Conservation (phyloP, 2,888 invertebrate species). For the Harpalus rufipes region DNA sequence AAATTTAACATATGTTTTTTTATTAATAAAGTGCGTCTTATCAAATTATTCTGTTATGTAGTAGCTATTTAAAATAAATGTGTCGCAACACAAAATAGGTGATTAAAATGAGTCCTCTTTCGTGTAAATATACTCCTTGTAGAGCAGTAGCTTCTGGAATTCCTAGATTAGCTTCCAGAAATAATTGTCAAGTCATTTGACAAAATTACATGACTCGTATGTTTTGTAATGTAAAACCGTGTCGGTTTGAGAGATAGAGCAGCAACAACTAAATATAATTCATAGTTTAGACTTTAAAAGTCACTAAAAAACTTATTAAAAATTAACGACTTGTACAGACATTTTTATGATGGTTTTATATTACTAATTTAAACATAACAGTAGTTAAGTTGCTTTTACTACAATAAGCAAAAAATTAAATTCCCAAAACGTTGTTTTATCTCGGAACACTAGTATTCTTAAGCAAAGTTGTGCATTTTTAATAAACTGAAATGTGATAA, state of each 20-base stretch:
- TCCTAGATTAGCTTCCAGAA: conserved; percentile 50
- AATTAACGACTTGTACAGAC: conserved; percentile 13
- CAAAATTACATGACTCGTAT: conserved; percentile 50
- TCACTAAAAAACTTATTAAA: conserved; percentile 36
- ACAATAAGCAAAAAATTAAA: not conserved
- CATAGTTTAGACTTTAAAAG: conserved; percentile 17
- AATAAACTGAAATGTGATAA: not conserved
- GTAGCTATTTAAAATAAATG: not conserved
- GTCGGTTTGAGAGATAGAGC: not conserved
- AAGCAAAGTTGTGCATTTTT: too few relatives aligned
- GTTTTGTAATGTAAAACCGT: conserved; percentile 24
- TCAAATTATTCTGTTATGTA: not conserved
- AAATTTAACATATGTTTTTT: not conserved
- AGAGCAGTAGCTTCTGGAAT: conserved; percentile 23
- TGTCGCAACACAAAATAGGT: not conserved
- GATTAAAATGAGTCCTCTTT: conserved; percentile 9
- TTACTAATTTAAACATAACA: conserved; percentile 9
- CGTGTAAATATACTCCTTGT: not conserved
- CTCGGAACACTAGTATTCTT: not conserved
- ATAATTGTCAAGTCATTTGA: conserved; percentile 36
- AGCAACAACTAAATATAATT: conserved; percentile 3
- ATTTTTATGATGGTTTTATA: conserved; percentile 4
- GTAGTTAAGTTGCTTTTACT: not conserved
- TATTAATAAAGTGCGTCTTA: not conserved
- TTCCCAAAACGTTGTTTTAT: not conserved